phyloP scores from a whole-genome alignment of 2,113 vertebrate species.

The Ophiodon elongatus region DNA sequence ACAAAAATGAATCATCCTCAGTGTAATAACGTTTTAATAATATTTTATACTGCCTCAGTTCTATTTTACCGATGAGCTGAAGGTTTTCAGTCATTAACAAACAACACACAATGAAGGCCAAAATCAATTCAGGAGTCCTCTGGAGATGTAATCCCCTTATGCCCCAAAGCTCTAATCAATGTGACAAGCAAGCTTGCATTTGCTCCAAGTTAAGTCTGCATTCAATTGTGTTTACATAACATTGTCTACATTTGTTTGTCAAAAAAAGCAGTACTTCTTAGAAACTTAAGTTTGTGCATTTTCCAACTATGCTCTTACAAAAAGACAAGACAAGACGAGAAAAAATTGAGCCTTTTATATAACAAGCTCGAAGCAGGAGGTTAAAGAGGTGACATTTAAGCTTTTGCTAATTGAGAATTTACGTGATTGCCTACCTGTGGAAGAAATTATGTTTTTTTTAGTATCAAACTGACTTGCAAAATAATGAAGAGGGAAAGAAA shows the following conservation, averaged over 20 bases:
- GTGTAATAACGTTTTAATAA: neutral
- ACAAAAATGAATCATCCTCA: neutral
- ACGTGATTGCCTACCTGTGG: neutral
- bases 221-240: slow-evolving; percentile 13
- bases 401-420: neutral
- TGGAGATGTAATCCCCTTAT: slow-evolving; percentile 66
- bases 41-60: neutral
- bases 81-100: slow-evolving; percentile 61
- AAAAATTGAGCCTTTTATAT: neutral
- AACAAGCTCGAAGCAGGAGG: neutral
- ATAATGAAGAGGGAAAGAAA: neutral
- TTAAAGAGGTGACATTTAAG: neutral
- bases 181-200: slow-evolving; percentile 39
- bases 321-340: neutral
- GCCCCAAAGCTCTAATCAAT: slow-evolving; percentile 66
- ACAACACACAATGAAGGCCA: slow-evolving; percentile 38
- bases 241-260: neutral
- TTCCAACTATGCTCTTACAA: neutral
- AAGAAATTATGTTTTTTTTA: neutral
- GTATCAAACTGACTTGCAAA: neutral
- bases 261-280: neutral
- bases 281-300: neutral
- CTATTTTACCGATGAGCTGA: slow-evolving; percentile 16
- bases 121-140: slow-evolving; percentile 61
- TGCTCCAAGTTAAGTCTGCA: slow-evolving; percentile 17